A percentile compares a stretch with the other conserved stretches of the same genome.
phyloP scores from a whole-genome alignment of 1,140 invertebrate species.

The Cecropterus lyciades region DNA sequence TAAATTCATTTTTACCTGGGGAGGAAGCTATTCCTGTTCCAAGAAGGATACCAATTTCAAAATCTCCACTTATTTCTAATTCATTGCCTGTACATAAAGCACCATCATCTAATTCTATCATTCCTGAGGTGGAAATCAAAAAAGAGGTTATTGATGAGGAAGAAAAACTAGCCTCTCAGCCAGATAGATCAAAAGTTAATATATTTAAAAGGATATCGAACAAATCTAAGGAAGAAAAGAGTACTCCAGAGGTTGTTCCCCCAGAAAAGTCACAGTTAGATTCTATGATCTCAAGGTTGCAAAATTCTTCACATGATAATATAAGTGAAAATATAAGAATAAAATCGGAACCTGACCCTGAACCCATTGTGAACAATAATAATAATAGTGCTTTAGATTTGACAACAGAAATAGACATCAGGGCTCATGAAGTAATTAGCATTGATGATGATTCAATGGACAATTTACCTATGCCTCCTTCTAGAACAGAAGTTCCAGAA shows the following conservation, averaged over 20 bases:
- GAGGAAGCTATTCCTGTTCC: slow-evolving; percentile 78
- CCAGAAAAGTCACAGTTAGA: slow-evolving; percentile 82
- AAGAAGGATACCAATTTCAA: slow-evolving; percentile 77
- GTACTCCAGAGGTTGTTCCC: slow-evolving; percentile 71
- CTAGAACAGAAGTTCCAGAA: slow-evolving; percentile 47
- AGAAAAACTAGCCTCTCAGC: slow-evolving; percentile 90
- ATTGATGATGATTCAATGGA: slow-evolving; percentile 80
- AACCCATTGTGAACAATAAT: slow-evolving; percentile 77
- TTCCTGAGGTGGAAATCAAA: slow-evolving; percentile 75
- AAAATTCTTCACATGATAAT: slow-evolving; percentile 64
- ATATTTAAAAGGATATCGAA: slow-evolving; percentile 93
- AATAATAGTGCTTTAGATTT: slow-evolving; percentile 79
- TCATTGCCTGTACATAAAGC: slow-evolving; percentile 72
- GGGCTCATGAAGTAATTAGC: slow-evolving; percentile 77
- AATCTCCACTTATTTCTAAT: slow-evolving; percentile 72
- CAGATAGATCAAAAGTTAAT: slow-evolving; percentile 92
- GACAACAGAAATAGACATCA: slow-evolving; percentile 76
- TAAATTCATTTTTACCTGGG: slow-evolving; percentile 42
- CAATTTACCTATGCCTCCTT: slow-evolving; percentile 49
- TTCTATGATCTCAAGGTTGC: slow-evolving; percentile 74
- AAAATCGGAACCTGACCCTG: slow-evolving; percentile 51
- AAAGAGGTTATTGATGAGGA: slow-evolving; percentile 85
- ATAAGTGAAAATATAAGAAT: slow-evolving; percentile 62
- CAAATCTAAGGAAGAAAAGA: slow-evolving; percentile 89
- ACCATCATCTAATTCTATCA: slow-evolving; percentile 71